Base-by-base conservation (phyloP, 1,140 invertebrate genomes). In the Ptiloglossa arizonensis region DNA sequence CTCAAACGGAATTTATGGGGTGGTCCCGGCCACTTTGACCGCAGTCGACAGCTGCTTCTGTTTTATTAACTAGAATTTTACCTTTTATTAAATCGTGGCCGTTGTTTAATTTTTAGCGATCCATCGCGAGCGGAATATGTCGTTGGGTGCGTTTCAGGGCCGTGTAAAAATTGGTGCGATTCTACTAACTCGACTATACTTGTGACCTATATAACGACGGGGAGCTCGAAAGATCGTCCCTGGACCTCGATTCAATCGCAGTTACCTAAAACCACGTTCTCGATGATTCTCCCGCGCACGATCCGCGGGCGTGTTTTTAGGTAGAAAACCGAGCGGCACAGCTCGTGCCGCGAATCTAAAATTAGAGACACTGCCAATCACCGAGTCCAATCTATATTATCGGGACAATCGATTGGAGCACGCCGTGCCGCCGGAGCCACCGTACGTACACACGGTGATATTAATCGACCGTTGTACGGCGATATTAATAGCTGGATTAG, bases 331-430 rank as follows among this genome's bases (percentile, higher is more conserved):
- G 35, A 17, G 50, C 15, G 19, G 46, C 52, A 69, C 50, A n/a
- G 27, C 41, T n/a, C 6, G 27, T 22, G 35, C 27, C 13, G 29
- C 15, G 44, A 48, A 41, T 60, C 66, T 44, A 76, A 69, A 76
- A 69, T 69, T 76, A 76, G 54, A 76, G 54, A 59, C 52, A 57
- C 50, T 59, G 72, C 52, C 72, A 68, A 67, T 74, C 71, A 56
- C 38, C 38, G n/a, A 29, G 27, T 35, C n/a, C 32, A 24, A 75
- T 68, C 64, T 75, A 48, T 75, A 75, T 75, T 67, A 69, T 69
- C 44, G 64, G 52, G 32, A 50, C 73, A 69, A 69, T 76, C 73
- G 73, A 76, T 76, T 59, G 15, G 11, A 46, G 24, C 6, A n/a
- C 44, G 13, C 8, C 13, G n/a, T 32, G 27, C 29, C 38, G 29